Evolutionary conservation across 2,888 invertebrate species (phyloP).

Genomic region (Pachycephus smyrnensis): DNA sequence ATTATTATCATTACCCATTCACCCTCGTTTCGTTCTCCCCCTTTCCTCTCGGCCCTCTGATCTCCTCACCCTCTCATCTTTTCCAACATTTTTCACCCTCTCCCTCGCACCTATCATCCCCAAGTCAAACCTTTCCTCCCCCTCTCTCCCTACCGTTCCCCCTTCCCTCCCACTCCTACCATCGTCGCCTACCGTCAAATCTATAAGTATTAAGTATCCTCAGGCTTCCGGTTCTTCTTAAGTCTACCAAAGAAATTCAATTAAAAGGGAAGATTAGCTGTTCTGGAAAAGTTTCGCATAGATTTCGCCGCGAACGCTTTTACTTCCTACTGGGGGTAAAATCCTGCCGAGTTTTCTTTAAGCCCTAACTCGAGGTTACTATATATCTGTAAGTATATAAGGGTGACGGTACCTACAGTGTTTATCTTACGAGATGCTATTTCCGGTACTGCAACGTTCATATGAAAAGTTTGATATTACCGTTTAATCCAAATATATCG

Average conservation of each 20-base stretch:
- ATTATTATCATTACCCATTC: neutral
- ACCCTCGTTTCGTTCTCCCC: neutral
- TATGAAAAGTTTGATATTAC: neutral
- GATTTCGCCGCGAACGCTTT: conserved; percentile 33
- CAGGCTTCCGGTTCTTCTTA: conserved; percentile 8
- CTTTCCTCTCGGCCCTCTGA: neutral
- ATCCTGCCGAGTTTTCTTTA: neutral
- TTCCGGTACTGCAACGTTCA: neutral
- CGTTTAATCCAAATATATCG: neutral
- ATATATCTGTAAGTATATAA: neutral
- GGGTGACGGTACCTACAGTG: neutral
- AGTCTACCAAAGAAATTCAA: conserved; percentile 47
- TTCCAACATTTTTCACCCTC: neutral
- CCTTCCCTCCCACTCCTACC: neutral
- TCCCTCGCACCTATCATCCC: neutral
- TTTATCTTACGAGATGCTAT: neutral
- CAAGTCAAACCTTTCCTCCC: neutral
- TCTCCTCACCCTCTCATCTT: neutral
- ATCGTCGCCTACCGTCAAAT: conserved; percentile 17
- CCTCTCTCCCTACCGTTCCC: too few relatives aligned
- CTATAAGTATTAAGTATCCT: conserved; percentile 34
- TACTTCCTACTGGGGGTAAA: neutral
- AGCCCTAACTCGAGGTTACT: neutral
- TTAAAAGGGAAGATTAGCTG: conserved; percentile 44
- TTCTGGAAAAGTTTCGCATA: conserved; percentile 36